Evolutionary conservation across 2,797 vertebrate species (phyloP).

Genomic region (Garrulus glandarius): DNA sequence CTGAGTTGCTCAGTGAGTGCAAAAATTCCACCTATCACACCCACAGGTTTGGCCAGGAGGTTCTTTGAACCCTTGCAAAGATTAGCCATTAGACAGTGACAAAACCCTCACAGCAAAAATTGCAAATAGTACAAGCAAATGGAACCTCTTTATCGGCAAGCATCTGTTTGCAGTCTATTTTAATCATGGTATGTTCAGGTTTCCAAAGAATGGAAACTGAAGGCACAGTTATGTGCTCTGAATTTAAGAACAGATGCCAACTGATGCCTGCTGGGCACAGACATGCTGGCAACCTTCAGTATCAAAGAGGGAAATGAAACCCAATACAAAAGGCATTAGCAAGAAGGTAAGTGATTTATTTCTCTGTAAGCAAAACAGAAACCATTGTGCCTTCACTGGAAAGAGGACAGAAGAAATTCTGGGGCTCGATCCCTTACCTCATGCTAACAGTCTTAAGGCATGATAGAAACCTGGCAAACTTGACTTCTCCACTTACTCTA

Average conservation of each 20-base stretch:
- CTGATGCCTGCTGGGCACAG: neutral
- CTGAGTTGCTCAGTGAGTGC: neutral
- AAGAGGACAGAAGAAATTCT: neutral
- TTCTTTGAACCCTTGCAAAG: neutral
- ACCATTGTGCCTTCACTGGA: neutral
- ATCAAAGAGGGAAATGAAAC: neutral
- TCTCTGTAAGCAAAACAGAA: neutral
- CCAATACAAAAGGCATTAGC: neutral
- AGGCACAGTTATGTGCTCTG: neutral
- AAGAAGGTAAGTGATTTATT: neutral
- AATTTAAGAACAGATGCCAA: neutral
- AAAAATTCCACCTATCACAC: neutral
- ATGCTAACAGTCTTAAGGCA: neutral
- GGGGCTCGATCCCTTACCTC: neutral
- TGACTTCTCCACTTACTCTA: neutral
- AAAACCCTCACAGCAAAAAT: neutral
- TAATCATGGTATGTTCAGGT: neutral
- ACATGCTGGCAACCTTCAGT: neutral
- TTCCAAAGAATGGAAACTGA: neutral
- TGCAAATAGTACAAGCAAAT: neutral
- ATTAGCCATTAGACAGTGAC: neutral
- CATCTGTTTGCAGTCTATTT: constrained; percentile 14
- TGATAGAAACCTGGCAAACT: neutral
- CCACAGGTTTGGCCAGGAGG: neutral
- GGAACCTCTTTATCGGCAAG: neutral